These are phyloP conservation scores for Maccullochella peelii DNA, from an alignment of 2,113 vertebrate species.

Conservation along the genomic window DNA sequence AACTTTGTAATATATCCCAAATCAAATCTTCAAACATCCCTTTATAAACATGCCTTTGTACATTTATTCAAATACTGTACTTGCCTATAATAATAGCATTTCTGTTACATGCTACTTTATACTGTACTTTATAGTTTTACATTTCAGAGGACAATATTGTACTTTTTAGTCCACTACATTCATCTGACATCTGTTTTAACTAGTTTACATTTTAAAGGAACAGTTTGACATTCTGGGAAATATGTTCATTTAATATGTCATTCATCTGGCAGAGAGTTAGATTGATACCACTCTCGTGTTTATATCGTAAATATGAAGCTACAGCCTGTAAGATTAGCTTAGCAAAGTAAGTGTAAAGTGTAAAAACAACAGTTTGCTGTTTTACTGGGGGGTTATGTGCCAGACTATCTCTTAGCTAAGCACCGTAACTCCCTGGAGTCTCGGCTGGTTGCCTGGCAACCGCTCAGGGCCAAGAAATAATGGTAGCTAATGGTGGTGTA, in stretches of 20 bases:
- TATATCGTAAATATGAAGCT: neutral
- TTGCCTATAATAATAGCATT: neutral
- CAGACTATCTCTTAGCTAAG: constrained; percentile 17
- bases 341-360: neutral
- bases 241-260: neutral
- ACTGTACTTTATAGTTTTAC: neutral
- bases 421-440: neutral
- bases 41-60: neutral
- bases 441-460: constrained; percentile 15
- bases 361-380: neutral
- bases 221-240: neutral
- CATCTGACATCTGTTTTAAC: neutral
- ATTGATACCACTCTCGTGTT: neutral
- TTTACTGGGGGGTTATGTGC: neutral
- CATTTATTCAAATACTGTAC: neutral
- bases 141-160: neutral
- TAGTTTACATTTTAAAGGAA: neutral
- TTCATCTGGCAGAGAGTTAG: neutral
- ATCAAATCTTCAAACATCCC: neutral
- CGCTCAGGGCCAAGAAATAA: neutral
- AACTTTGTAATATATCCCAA: neutral
- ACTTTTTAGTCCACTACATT: neutral
- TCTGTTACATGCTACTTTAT: neutral
- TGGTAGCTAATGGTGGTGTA: neutral
- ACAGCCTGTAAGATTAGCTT: neutral